Base-by-base conservation (phyloP, 2,113 vertebrate species). In the Opisthocomus hoazin region DNA sequence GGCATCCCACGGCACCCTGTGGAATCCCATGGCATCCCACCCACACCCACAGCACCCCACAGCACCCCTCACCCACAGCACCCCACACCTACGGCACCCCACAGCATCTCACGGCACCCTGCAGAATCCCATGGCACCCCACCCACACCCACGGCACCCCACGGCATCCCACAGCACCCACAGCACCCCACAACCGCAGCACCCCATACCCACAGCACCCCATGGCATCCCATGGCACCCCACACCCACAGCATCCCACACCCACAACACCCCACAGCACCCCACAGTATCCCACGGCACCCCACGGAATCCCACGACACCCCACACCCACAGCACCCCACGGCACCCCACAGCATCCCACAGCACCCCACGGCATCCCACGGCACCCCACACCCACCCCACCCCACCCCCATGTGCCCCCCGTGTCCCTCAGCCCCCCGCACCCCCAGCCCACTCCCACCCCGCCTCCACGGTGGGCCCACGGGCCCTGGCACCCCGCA, bases 181-280 rank as follows among this genome's bases (percentile, higher is more conserved):
- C n/a, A n/a, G n/a, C n/a, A n/a, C n/a, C n/a, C n/a, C n/a, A n/a
- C n/a, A n/a, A n/a, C n/a, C n/a, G n/a, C n/a, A n/a, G n/a, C n/a
- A n/a, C n/a, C n/a, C n/a, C n/a, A n/a, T n/a, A n/a, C n/a, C n/a
- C n/a, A n/a, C n/a, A n/a, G n/a, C n/a, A n/a, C n/a, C n/a, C n/a
- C n/a, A n/a, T n/a, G n/a, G n/a, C n/a, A n/a, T n/a, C n/a, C n/a
- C n/a, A 16, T 5, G 2, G 48, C 48, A 50, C 48, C 22, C 9
- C 48, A 23, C 48, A 50, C 20, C 19, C 24, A 3, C 0, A 9
- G 63, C 6, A 34, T 2, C 11, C 43, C 41, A 5, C 13, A 0
- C 27, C 17, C 9, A 17, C 34, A 46, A 43, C n/a, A 48, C 46
- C 75, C 48, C 18, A 10, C 1, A 9, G 54, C 73, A 57, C 2